Base-by-base conservation (phyloP, 2,888 invertebrate genomes). In the Tigriopus californicus region DNA sequence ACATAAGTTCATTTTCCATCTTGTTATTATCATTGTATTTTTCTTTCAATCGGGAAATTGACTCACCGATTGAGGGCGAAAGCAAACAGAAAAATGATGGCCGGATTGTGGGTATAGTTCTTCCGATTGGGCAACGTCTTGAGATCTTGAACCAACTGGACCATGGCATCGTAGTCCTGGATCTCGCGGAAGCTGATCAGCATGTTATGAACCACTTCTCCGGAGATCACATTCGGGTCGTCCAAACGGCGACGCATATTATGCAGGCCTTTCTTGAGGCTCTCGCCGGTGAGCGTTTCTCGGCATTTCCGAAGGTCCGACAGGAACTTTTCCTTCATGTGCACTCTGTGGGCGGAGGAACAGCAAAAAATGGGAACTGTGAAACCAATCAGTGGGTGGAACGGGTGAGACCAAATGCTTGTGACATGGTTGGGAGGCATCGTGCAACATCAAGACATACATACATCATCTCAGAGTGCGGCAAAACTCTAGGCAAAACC, bases 271-370 rank as follows among this genome's bases (percentile, higher is more conserved):
- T 80, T 80, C 1, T 81, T 79, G 13, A 89, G 71, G 66, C 91
- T 90, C 58, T 81, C 81, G 1, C 89, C 90, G 57, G 81, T 83
- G 71, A 82, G 82, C 1, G 80, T 81, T 68, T 97, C 94, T 51
- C 92, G 80, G 0, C 89, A 85, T 73, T 91, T 90, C 24, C 95
- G 80, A 44, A 98, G 74, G 71, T 98, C 98, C 5, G 83, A 78
- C 55, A 97, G 75, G 73, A 98, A 98, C 73, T 95, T 95, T 71
- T 98, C 97, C 71, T 94, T 91, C 75, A 92, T 85, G 68, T 94
- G 92, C 0, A 90, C 89, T 73, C 91, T 92, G 69, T n/a, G n/a
- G n/a, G n/a, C n/a, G n/a, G n/a, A n/a, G n/a, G n/a, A n/a, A n/a
- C n/a, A n/a, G n/a, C n/a, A 47, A 72, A 72, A 62, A 62, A 63